Evolutionary conservation across 2,888 invertebrate genomes (phyloP).

Genomic region (Hirtodrosophila trivittata): DNA sequence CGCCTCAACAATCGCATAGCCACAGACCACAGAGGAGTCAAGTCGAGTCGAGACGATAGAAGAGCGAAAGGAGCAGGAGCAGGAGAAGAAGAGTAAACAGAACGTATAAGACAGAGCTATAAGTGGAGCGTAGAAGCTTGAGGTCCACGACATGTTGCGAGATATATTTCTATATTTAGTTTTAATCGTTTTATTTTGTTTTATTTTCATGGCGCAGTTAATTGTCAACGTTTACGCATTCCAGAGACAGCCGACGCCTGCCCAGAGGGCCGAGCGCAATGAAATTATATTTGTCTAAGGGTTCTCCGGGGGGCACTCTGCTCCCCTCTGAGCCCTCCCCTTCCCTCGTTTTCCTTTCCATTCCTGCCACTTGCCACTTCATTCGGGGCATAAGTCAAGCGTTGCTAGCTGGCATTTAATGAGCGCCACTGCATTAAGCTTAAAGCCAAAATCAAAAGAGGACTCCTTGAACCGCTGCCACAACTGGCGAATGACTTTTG

Average conservation of each 20-base stretch:
- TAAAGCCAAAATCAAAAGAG: slow-evolving; percentile 57
- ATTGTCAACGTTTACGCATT: slow-evolving; percentile 83
- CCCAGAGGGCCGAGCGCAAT: slow-evolving; percentile 80
- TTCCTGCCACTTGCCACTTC: neutral
- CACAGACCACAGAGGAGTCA: slow-evolving; percentile 10
- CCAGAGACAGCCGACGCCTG: slow-evolving; percentile 80
- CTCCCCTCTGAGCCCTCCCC: no score
- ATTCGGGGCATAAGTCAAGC: slow-evolving; percentile 40
- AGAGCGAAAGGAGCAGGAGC: slow-evolving; percentile 12
- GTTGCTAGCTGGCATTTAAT: slow-evolving; percentile 36
- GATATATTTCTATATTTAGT: slow-evolving; percentile 83
- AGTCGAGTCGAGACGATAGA: no score
- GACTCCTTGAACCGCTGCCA: slow-evolving; percentile 23
- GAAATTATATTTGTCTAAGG: slow-evolving; percentile 81
- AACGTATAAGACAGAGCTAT: slow-evolving; percentile 2
- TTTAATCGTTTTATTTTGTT: slow-evolving; percentile 83
- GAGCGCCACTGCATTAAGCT: slow-evolving; percentile 37
- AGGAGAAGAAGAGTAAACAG: slow-evolving; percentile 2
- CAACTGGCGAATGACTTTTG: slow-evolving; percentile 11
- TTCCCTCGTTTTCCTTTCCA: neutral
- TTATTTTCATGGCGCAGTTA: slow-evolving; percentile 83
- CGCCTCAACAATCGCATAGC: slow-evolving; percentile 11
- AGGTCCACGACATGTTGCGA: slow-evolving; percentile 77
- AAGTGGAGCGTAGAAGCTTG: neutral
- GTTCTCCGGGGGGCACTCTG: neutral